These are phyloP conservation scores for Thinocorus orbignyianus DNA, from an alignment of 2,113 vertebrate species.

Conservation along the genomic window DNA sequence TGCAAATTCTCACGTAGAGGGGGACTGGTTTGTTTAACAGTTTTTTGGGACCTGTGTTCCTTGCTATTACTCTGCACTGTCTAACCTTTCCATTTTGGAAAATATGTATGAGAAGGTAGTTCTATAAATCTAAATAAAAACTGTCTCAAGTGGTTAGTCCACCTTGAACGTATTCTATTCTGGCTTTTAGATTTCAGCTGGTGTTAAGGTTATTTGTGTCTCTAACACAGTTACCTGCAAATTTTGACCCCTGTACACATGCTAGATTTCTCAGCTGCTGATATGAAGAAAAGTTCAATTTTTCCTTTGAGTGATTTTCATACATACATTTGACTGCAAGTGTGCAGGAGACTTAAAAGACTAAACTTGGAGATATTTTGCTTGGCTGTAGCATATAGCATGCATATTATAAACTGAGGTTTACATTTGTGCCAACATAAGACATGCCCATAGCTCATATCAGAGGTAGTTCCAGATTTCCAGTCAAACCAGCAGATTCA, in stretches of 20 bases:
- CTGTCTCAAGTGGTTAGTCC: background rate
- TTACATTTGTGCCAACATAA: conserved; percentile 5
- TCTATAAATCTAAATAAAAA: background rate
- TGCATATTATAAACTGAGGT: background rate
- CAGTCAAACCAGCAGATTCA: background rate
- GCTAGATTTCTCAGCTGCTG: background rate
- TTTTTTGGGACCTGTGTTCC: background rate
- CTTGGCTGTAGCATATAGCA: background rate
- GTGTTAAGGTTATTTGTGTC: background rate
- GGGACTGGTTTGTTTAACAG: background rate
- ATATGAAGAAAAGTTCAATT: background rate
- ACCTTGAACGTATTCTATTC: background rate
- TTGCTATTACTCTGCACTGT: background rate
- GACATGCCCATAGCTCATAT: background rate
- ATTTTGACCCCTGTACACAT: background rate
- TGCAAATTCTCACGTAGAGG: background rate
- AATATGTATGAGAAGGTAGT: background rate
- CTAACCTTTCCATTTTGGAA: background rate
- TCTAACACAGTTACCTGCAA: background rate
- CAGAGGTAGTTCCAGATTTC: background rate
- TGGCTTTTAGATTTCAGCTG: background rate
- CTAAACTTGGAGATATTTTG: background rate
- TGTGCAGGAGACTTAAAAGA: background rate
- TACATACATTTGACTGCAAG: background rate
- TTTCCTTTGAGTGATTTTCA: background rate